phyloP scores from a whole-genome alignment of 1,140 invertebrate genomes.

The Ceratitis capitata region DNA sequence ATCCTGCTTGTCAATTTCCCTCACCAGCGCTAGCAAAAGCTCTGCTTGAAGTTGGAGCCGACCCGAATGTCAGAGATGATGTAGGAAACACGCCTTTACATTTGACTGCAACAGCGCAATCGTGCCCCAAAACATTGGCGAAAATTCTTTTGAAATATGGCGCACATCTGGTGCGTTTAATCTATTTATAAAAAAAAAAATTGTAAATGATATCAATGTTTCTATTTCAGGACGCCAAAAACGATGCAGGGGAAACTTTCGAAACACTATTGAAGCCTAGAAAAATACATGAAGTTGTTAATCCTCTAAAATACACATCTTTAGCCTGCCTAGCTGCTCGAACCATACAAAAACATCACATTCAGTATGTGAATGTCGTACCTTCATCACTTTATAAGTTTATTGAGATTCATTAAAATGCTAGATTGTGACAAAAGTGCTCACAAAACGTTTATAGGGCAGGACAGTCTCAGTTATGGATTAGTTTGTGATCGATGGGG shows the following conservation, averaged over 20 bases:
- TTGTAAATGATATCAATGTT: not conserved
- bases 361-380: constrained; percentile 54
- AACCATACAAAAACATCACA: constrained; percentile 69
- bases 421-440: not conserved
- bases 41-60: constrained; percentile 83
- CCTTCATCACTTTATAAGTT: constrained; percentile 58
- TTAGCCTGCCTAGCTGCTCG: constrained; percentile 84
- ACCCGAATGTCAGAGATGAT: constrained; percentile 78
- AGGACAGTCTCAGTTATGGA: not conserved
- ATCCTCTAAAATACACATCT: constrained; percentile 80
- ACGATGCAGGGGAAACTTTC: constrained; percentile 81
- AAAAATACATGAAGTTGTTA: constrained; percentile 74
- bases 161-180: constrained; percentile 74
- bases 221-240: constrained; percentile 75
- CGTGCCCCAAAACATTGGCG: constrained; percentile 73
- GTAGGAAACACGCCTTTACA: constrained; percentile 73
- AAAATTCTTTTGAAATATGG: constrained; percentile 78
- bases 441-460: not conserved
- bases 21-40: constrained; percentile 78
- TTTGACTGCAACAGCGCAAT: constrained; percentile 65
- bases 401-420: constrained; percentile 61
- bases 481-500: not conserved
- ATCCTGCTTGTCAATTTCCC: constrained; percentile 81
- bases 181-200: not conserved
- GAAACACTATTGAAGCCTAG: constrained; percentile 74